Conservation (phyloP, 2,888 invertebrate species). For the Petrolisthes cinctipes region DNA sequence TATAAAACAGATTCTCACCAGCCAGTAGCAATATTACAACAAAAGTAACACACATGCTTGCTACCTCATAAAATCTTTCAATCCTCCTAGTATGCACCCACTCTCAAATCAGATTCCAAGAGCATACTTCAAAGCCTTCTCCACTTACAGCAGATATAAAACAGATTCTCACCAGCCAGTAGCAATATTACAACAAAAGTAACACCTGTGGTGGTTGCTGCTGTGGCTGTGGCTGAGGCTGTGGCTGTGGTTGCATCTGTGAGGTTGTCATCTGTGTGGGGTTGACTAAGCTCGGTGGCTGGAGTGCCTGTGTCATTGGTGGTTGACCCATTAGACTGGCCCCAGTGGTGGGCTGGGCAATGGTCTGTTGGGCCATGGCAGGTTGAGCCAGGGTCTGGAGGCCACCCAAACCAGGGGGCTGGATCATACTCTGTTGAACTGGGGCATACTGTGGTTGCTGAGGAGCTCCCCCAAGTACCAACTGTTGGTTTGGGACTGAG, state of each 20-base stretch:
- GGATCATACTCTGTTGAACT: slow-evolving; percentile 65
- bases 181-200: background rate
- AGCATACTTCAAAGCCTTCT: no score
- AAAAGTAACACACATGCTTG: background rate
- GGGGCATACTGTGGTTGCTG: slow-evolving; percentile 64
- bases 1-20: no score
- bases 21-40: no score
- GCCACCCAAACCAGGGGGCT: slow-evolving; percentile 62
- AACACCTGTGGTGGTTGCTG: slow-evolving; percentile 34
- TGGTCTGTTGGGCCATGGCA: slow-evolving; percentile 50
- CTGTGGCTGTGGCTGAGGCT: slow-evolving; percentile 55
- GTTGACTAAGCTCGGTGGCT: slow-evolving; percentile 54
- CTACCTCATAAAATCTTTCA: no score
- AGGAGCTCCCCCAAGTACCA: slow-evolving; percentile 60
- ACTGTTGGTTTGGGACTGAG: slow-evolving; percentile 52
- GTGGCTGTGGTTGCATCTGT: slow-evolving; percentile 56
- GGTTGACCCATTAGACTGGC: slow-evolving; percentile 64
- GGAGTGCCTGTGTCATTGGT: slow-evolving; percentile 60
- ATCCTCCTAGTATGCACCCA: no score
- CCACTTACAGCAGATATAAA: no score
- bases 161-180: no score
- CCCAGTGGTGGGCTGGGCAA: slow-evolving; percentile 52
- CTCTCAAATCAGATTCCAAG: no score
- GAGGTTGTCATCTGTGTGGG: slow-evolving; percentile 53
- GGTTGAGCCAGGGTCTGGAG: slow-evolving; percentile 57